Evolutionary conservation across 2,113 vertebrate species (phyloP).

Genomic region (Pangasianodon gigas): DNA sequence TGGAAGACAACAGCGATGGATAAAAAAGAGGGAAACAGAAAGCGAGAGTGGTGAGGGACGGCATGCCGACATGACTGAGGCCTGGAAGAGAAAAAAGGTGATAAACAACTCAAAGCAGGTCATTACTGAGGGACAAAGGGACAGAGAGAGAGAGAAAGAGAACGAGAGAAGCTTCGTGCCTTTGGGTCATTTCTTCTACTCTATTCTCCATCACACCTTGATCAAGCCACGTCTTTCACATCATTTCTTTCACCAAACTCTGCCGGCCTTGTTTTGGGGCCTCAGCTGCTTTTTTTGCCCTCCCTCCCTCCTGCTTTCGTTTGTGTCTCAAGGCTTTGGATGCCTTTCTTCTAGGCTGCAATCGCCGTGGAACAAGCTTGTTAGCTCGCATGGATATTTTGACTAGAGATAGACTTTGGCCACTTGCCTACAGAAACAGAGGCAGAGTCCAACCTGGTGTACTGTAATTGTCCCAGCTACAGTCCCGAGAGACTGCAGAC

Average conservation of each 20-base stretch:
- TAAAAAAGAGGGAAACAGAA: conserved; percentile 7
- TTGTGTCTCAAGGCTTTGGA: conserved; percentile 86
- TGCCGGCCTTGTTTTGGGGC: conserved; percentile 71
- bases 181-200: conserved; percentile 57
- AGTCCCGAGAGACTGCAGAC: conserved; percentile 84
- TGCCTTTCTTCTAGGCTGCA: conserved; percentile 85
- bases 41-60: conserved; percentile 45
- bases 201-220: conserved; percentile 79
- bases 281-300: conserved; percentile 14
- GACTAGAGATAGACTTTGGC: conserved; percentile 92
- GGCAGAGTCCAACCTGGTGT: conserved; percentile 94
- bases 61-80: conserved; percentile 64
- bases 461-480: conserved; percentile 94
- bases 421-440: conserved; percentile 87
- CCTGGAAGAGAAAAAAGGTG: conserved; percentile 77
- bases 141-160: conserved; percentile 33
- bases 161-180: conserved; percentile 66
- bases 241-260: conserved; percentile 87
- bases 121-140: conserved; percentile 80
- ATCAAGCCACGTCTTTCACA: conserved; percentile 78
- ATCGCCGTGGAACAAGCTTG: conserved; percentile 93
- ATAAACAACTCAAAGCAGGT: conserved; percentile 71
- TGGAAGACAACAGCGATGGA: conserved; percentile 71
- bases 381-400: conserved; percentile 97
- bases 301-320: conserved; percentile 64